These are phyloP conservation scores for Drosophila micromelanica DNA, from an alignment of 1,140 invertebrate species.

Conservation along the genomic window DNA sequence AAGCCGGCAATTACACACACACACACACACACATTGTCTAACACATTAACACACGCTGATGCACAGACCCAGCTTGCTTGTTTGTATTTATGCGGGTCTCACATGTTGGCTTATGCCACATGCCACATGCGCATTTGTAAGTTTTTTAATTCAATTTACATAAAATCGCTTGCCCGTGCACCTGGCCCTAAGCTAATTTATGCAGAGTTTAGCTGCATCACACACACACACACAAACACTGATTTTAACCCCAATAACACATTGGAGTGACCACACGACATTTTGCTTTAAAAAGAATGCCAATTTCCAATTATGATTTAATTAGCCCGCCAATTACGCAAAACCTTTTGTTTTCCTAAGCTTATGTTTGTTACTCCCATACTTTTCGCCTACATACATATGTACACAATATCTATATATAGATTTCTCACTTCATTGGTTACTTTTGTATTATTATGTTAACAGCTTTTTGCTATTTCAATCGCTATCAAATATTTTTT, in stretches of 20 bases:
- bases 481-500: not conserved
- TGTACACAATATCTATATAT: not conserved
- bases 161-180: not conserved
- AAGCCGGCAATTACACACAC: slow-evolving; percentile 13
- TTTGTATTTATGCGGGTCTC: slow-evolving; percentile 4
- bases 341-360: no score
- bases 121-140: slow-evolving; percentile 2
- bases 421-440: not conserved
- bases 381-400: not conserved
- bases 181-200: slow-evolving; percentile 19
- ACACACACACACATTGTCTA: not conserved
- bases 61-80: slow-evolving; percentile 6
- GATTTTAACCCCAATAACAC: not conserved
- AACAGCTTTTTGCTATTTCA: not conserved
- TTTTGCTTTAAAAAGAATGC: not conserved
- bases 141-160: slow-evolving; percentile 24
- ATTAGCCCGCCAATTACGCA: not conserved
- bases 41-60: slow-evolving; percentile 3
- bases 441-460: not conserved
- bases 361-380: not conserved
- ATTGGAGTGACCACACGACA: not conserved
- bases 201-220: slow-evolving; percentile 10
- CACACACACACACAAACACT: not conserved
- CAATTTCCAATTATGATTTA: not conserved
- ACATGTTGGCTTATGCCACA: not conserved